Base-by-base conservation (phyloP, 1,140 invertebrate species). In the Samia ricini region DNA sequence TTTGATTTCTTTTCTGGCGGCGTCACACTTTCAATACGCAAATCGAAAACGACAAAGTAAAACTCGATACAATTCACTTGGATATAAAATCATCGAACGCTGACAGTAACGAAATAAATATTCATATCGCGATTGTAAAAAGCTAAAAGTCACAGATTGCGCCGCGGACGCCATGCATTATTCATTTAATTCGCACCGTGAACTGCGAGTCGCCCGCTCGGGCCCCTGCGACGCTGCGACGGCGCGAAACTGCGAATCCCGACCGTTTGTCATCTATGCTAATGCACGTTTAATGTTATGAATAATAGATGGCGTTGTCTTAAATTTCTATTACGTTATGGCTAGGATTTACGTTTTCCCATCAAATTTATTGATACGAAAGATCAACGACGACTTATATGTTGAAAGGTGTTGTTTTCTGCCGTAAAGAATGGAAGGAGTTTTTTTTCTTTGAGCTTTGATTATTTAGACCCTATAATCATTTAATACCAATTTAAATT, bases 81-180 rank as follows among this genome's bases (percentile, higher is more conserved):
- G 18, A n/a, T n/a, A n/a, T 24, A 15, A 55, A 55, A 55, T 24
- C 24, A 55, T 55, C 52, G 52, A 55, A 24, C 7, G 10, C 19
- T 24, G 52, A 24, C 52, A 55, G 52, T 24, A 55, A 55, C 22
- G 24, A 55, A 24, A 55, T 55, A 55, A 55, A 55, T 55, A 55
- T 55, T 55, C 52, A 55, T 55, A 55, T 24, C 22, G 52, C 22
- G 52, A 55, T 55, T 22, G 52, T 55, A 23, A 55, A 55, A 55
- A 55, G 52, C 24, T 55, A 24, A 55, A 55, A 55, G 52, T 55
- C 52, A 22, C 52, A 55, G 52, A 55, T 55, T 55, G 52, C 21
- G 52, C 21, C 15, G 52, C 22, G 52, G 52, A 55, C 52, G 24
- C 21, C 18, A 55, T 55, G 22, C 52, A 55, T 55, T 55, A 55